These are phyloP conservation scores for Stegana nigrithorax DNA, from an alignment of 2,888 invertebrate genomes.

Conservation along the genomic window DNA sequence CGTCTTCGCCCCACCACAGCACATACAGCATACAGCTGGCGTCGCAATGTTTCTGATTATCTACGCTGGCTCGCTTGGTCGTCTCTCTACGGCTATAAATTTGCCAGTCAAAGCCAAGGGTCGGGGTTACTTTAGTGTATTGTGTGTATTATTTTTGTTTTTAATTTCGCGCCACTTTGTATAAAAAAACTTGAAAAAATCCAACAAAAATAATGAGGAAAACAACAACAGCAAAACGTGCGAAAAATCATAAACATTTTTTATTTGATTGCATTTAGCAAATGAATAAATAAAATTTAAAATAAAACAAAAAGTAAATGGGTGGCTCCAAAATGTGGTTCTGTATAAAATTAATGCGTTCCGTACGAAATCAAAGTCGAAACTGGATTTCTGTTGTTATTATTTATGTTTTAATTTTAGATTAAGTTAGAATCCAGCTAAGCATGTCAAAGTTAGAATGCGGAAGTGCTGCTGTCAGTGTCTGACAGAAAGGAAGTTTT, in stretches of 20 bases:
- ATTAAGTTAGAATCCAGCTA: too few relatives aligned
- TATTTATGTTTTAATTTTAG: too few relatives aligned
- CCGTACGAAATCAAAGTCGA: neutral
- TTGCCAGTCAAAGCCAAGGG: neutral
- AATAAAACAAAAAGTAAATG: too few relatives aligned
- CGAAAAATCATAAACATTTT: slow-evolving; percentile 47
- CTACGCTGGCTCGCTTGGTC: neutral
- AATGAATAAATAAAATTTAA: neutral
- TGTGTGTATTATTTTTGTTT: neutral
- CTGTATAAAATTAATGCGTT: slow-evolving; percentile 10
- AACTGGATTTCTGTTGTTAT: slow-evolving; percentile 44
- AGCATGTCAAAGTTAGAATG: too few relatives aligned
- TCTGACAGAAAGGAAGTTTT: too few relatives aligned
- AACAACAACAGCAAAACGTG: neutral
- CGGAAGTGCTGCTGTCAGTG: too few relatives aligned
- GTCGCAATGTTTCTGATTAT: too few relatives aligned
- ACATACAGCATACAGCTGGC: too few relatives aligned
- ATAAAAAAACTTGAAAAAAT: neutral
- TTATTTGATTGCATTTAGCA: slow-evolving; percentile 30
- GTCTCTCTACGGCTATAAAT: neutral
- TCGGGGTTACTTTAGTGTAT: slow-evolving; percentile 13
- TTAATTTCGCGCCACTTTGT: neutral
- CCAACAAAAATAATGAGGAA: neutral
- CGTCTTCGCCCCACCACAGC: too few relatives aligned
- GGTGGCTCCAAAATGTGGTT: too few relatives aligned